phyloP scores from a whole-genome alignment of 2,888 invertebrate genomes.

The Malachius bipustulatus region DNA sequence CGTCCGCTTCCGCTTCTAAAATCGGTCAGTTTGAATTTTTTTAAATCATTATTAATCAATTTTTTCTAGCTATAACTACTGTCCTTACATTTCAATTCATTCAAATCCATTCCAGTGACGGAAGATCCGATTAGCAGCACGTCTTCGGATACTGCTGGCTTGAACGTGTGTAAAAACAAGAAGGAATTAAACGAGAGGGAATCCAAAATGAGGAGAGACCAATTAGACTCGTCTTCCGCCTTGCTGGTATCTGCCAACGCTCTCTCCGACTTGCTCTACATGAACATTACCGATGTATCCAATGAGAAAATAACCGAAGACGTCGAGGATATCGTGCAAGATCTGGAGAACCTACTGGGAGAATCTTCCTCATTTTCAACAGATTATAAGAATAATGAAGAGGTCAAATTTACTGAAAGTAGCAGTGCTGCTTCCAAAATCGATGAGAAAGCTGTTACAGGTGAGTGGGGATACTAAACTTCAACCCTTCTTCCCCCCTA shows the following conservation, averaged over 20 bases:
- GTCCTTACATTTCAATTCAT: slow-evolving; percentile 7
- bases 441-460: too few species aligned
- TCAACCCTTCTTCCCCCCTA: too few species aligned
- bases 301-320: slow-evolving; percentile 32
- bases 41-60: too few species aligned
- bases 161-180: slow-evolving; percentile 9
- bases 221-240: not conserved
- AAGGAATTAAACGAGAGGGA: too few species aligned
- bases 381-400: too few species aligned
- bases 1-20: slow-evolving; percentile 3
- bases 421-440: too few species aligned
- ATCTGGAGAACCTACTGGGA: slow-evolving; percentile 34
- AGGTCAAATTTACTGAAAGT: too few species aligned
- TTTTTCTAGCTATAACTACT: not conserved
- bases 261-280: slow-evolving; percentile 24
- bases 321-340: slow-evolving; percentile 36
- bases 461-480: too few species aligned
- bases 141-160: slow-evolving; percentile 23
- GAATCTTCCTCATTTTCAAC: slow-evolving; percentile 18
- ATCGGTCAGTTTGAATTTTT: not conserved
- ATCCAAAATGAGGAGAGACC: not conserved
- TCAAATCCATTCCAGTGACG: too few species aligned
- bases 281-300: slow-evolving; percentile 25
- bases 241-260: slow-evolving; percentile 19
- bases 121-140: slow-evolving; percentile 36